Evolutionary conservation across 1,140 invertebrate species (phyloP).

Genomic region (Ruditapes philippinarum): DNA sequence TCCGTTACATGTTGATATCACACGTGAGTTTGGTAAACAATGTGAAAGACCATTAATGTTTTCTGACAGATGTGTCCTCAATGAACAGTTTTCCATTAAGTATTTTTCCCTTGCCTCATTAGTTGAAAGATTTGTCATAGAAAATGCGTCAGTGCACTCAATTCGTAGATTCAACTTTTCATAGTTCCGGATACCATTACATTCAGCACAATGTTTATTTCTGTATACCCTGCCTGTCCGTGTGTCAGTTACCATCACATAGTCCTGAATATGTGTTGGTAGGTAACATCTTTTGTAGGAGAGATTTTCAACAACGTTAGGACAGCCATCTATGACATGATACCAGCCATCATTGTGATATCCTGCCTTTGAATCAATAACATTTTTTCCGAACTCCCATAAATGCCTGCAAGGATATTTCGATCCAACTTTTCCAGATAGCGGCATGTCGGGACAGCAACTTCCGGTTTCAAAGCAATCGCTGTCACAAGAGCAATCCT

Average conservation of each 20-base stretch:
- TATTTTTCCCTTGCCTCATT: not conserved
- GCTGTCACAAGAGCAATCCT: not conserved
- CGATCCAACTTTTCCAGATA: not conserved
- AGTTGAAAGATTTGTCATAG: not conserved
- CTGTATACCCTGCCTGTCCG: not conserved
- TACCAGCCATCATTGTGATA: not conserved
- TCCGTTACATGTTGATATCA: not conserved
- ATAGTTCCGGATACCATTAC: not conserved
- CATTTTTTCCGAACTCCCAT: not conserved
- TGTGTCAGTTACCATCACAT: not conserved
- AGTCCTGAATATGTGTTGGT: not conserved
- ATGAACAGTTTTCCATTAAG: not conserved
- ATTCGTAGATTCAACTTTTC: not conserved
- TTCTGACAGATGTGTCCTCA: not conserved
- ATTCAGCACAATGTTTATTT: not conserved
- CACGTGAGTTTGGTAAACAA: not conserved
- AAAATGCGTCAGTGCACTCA: not conserved
- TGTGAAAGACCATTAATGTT: not conserved
- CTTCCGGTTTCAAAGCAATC: not conserved
- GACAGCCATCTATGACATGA: not conserved
- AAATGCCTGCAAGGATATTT: not conserved
- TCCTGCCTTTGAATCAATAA: too few species aligned
- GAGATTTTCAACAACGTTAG: not conserved
- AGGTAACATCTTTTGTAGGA: not conserved
- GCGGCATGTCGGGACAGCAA: not conserved